A percentile compares a stretch with the other conserved stretches of the same genome.
These are phyloP conservation scores for Psittacula echo DNA, from an alignment of 2,797 vertebrate species.

Conservation along the genomic window DNA sequence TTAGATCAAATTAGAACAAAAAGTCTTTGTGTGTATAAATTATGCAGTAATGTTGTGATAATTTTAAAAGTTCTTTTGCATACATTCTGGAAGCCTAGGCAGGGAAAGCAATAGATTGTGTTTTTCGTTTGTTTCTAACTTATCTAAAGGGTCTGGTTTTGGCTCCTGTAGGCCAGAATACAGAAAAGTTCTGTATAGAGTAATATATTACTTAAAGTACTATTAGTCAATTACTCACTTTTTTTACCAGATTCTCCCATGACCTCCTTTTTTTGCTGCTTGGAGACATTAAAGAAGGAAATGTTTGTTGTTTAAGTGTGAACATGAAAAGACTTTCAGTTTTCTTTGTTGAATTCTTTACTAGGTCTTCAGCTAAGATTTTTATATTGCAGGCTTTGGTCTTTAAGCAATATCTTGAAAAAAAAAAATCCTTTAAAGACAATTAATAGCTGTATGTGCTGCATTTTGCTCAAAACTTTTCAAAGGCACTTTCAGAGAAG, in stretches of 20 bases:
- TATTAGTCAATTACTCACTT: not conserved
- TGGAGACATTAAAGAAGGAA: not conserved
- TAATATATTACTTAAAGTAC: not conserved
- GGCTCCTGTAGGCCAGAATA: not conserved
- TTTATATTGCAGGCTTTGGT: not conserved
- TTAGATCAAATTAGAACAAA: not conserved
- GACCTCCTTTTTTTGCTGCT: not conserved
- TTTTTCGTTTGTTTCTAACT: not conserved
- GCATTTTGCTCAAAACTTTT: not conserved
- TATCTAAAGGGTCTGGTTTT: not conserved
- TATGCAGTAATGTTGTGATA: not conserved
- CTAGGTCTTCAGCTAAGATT: not conserved
- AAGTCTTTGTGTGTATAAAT: fast-evolving
- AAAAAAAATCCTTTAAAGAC: not conserved
- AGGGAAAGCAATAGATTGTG: fast-evolving
- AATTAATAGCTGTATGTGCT: not conserved
- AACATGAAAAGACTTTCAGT: not conserved
- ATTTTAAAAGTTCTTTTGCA: not conserved
- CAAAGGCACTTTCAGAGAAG: not conserved
- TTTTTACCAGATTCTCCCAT: not conserved
- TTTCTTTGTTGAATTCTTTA: not conserved
- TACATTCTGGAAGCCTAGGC: not conserved
- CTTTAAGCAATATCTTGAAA: not conserved
- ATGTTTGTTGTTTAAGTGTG: not conserved
- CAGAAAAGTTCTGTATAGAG: not conserved